Evolutionary conservation across 92 coral and sea anemone species (phyloP).

Genomic region (Epizoanthus scotinus): DNA sequence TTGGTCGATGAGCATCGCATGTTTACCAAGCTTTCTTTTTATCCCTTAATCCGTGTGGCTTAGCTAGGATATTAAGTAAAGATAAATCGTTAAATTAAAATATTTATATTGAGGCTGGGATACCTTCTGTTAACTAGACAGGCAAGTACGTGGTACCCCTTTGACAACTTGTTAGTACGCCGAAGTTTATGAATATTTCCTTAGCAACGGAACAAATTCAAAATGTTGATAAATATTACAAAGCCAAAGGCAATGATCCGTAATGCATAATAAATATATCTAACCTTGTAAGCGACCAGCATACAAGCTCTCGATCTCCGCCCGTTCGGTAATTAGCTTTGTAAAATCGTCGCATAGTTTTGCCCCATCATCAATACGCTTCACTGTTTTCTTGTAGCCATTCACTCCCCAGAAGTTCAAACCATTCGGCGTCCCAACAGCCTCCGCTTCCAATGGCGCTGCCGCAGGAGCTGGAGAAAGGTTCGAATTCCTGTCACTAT

Average conservation of each 20-base stretch:
- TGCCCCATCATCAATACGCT: slow-evolving; percentile 91
- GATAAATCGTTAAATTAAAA: no score
- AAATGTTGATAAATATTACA: no score
- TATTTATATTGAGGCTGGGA: no score
- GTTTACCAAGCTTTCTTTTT: no score
- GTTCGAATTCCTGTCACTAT: neutral
- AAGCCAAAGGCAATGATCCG: no score
- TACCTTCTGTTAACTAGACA: no score
- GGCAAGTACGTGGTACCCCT: no score
- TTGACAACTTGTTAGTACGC: neutral
- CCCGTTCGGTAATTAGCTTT: slow-evolving; percentile 80
- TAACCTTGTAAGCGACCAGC: slow-evolving; percentile 76
- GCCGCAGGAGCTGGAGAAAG: neutral
- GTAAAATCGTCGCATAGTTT: slow-evolving; percentile 84
- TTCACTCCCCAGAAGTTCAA: slow-evolving; percentile 87
- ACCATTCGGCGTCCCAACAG: slow-evolving; percentile 22
- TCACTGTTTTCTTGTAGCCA: slow-evolving; percentile 79
- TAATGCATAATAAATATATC: neutral
- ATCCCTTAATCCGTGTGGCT: no score
- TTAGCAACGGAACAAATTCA: slow-evolving; percentile 8
- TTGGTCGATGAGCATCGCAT: no score
- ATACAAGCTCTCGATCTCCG: slow-evolving; percentile 84
- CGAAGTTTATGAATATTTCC: neutral
- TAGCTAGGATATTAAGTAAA: no score
- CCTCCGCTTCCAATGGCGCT: neutral